Percentiles rank a stretch among this genome's conserved stretches.
phyloP scores from a whole-genome alignment of 1,140 invertebrate genomes.

The Sycophila sp. region DNA sequence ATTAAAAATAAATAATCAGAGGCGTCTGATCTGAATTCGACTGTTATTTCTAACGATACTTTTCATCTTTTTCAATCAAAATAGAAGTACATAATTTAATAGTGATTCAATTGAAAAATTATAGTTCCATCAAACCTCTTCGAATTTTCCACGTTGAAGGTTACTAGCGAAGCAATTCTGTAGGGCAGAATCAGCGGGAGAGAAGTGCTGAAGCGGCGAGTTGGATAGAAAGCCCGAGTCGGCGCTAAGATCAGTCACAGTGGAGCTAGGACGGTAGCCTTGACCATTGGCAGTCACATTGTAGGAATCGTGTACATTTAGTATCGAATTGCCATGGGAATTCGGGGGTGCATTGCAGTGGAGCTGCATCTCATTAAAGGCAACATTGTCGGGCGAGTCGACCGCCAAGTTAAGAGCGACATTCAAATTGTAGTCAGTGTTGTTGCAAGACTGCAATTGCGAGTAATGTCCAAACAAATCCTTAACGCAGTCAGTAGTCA shows the following conservation, averaged over 20 bases:
- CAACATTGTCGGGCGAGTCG: slow-evolving; percentile 49
- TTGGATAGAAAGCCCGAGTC: slow-evolving; percentile 62
- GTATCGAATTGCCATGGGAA: slow-evolving; percentile 46
- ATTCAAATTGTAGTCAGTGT: slow-evolving; percentile 60
- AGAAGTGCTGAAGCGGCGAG: slow-evolving; percentile 60
- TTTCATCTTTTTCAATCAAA: too few species aligned
- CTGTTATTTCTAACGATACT: too few species aligned
- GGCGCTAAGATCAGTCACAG: slow-evolving; percentile 59
- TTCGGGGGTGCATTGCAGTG: slow-evolving; percentile 48
- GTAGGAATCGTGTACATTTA: slow-evolving; percentile 55
- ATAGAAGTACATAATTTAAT: too few species aligned
- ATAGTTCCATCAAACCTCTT: slow-evolving; percentile 42
- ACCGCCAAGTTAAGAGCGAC: slow-evolving; percentile 48
- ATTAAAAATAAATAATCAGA: too few species aligned
- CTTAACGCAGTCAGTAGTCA: slow-evolving; percentile 47
- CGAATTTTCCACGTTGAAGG: slow-evolving; percentile 50
- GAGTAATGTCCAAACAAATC: slow-evolving; percentile 57
- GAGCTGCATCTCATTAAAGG: slow-evolving; percentile 50
- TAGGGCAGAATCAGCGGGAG: slow-evolving; percentile 52
- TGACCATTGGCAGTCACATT: slow-evolving; percentile 45
- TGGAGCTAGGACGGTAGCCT: slow-evolving; percentile 55
- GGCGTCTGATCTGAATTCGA: too few species aligned
- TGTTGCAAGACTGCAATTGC: slow-evolving; percentile 45
- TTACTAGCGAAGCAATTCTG: slow-evolving; percentile 55
- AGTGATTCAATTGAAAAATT: neutral